phyloP scores from a whole-genome alignment of 2,888 invertebrate genomes.

The Dynastes maya region DNA sequence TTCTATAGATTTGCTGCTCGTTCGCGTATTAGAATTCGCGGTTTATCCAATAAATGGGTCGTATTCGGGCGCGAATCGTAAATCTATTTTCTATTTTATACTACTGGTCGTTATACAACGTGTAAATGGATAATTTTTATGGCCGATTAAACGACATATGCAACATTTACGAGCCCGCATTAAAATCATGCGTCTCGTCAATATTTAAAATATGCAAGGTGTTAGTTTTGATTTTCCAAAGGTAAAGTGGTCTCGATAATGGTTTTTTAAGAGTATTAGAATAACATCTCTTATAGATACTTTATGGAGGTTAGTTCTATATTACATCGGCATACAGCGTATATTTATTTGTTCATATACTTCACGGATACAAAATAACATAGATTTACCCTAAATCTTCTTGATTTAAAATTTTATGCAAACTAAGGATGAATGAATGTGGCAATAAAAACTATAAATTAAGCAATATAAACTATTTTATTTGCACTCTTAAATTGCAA shows the following conservation, averaged over 20 bases:
- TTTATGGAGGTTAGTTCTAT: too few relatives aligned
- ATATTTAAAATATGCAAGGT: conserved; percentile 5
- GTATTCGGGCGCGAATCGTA: conserved; percentile 12
- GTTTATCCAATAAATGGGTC: conserved; percentile 14
- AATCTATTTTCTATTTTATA: conserved; percentile 13
- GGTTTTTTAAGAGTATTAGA: background rate
- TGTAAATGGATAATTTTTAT: conserved; percentile 23
- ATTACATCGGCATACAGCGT: too few relatives aligned
- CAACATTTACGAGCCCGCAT: background rate
- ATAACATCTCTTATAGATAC: too few relatives aligned
- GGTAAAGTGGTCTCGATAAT: background rate
- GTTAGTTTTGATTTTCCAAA: background rate
- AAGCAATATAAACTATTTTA: too few relatives aligned
- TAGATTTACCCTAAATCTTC: too few relatives aligned
- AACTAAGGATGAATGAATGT: too few relatives aligned
- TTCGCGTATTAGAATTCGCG: conserved; percentile 14
- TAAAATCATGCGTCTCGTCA: background rate
- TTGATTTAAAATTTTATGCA: too few relatives aligned
- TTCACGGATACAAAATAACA: too few relatives aligned
- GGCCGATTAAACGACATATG: conserved; percentile 17
- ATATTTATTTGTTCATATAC: too few relatives aligned
- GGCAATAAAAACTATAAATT: too few relatives aligned
- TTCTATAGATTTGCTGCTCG: conserved; percentile 4
- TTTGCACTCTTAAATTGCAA: too few relatives aligned
- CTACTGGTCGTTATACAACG: conserved; percentile 1